These are phyloP conservation scores for Zygaena filipendulae DNA, from an alignment of 2,888 invertebrate species.

Conservation along the genomic window DNA sequence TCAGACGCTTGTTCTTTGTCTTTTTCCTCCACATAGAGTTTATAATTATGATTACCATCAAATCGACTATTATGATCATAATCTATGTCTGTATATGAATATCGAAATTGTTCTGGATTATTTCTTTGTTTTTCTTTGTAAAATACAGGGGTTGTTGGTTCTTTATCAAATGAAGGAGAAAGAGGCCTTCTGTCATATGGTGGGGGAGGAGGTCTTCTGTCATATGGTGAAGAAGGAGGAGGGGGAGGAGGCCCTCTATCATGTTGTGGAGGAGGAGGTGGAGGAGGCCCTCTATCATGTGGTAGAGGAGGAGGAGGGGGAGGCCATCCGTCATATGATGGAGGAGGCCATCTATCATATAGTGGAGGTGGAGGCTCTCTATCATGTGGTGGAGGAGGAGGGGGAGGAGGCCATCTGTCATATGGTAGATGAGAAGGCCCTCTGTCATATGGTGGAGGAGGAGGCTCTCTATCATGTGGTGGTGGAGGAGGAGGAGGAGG, in stretches of 20 bases:
- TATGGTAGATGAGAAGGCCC: conserved; percentile 11
- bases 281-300: conserved; percentile 13
- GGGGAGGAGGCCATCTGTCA: background rate
- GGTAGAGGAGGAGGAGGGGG: background rate
- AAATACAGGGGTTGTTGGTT: conserved; percentile 8
- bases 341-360: conserved; percentile 1
- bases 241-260: conserved; percentile 8
- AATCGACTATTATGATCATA: background rate
- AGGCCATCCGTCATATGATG: conserved; percentile 4
- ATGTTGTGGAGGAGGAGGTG: conserved; percentile 10
- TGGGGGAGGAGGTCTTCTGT: conserved; percentile 9
- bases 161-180: conserved; percentile 10
- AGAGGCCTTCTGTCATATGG: conserved; percentile 5
- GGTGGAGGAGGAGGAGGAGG: conserved; percentile 8
- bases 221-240: conserved; percentile 9
- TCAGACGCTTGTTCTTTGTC: too few species aligned
- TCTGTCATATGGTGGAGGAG: conserved; percentile 7
- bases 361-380: conserved; percentile 10
- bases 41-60: too few species aligned
- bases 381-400: conserved; percentile 5
- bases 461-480: conserved; percentile 1
- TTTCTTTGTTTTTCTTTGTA: too few species aligned
- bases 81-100: too few species aligned
- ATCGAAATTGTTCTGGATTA: too few species aligned
- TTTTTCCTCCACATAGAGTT: too few species aligned